These are phyloP conservation scores for Drosophila simulans DNA, from an alignment of 1,140 invertebrate species.

Conservation along the genomic window DNA sequence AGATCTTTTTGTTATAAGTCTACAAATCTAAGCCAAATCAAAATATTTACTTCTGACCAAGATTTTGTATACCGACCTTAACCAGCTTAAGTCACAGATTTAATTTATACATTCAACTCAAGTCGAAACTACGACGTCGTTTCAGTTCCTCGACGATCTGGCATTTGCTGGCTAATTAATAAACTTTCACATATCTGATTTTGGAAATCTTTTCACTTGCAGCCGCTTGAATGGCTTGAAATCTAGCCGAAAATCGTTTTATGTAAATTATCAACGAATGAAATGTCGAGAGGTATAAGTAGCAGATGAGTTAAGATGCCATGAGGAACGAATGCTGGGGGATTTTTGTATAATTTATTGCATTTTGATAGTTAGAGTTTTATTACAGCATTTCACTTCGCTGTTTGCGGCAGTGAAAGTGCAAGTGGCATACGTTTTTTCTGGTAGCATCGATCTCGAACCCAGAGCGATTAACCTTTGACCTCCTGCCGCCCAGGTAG, in stretches of 20 bases:
- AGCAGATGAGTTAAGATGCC: constrained; percentile 39
- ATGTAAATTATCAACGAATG: constrained; percentile 67
- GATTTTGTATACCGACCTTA: not conserved
- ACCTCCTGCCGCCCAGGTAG: constrained; percentile 63
- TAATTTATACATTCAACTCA: not conserved
- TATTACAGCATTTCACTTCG: constrained; percentile 69
- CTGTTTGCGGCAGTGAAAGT: constrained; percentile 38
- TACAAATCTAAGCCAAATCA: not conserved
- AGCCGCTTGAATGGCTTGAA: constrained; percentile 45
- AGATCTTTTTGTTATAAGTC: no score
- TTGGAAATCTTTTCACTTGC: constrained; percentile 73
- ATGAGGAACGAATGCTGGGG: constrained; percentile 21
- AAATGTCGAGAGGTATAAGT: constrained; percentile 29
- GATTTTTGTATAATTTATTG: constrained; percentile 68
- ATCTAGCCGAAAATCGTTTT: constrained; percentile 61
- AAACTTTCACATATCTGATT: constrained; percentile 76
- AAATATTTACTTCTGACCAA: not conserved
- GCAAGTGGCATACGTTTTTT: constrained; percentile 19
- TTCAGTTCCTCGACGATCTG: constrained; percentile 13
- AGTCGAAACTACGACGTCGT: constrained; percentile 10
- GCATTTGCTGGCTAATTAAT: constrained; percentile 72
- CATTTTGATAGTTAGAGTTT: constrained; percentile 76
- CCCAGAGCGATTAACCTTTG: constrained; percentile 50
- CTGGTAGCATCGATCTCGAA: constrained; percentile 1
- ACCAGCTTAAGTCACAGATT: not conserved